phyloP scores from a whole-genome alignment of 2,113 vertebrate genomes.

The Prochilodus magdalenae region DNA sequence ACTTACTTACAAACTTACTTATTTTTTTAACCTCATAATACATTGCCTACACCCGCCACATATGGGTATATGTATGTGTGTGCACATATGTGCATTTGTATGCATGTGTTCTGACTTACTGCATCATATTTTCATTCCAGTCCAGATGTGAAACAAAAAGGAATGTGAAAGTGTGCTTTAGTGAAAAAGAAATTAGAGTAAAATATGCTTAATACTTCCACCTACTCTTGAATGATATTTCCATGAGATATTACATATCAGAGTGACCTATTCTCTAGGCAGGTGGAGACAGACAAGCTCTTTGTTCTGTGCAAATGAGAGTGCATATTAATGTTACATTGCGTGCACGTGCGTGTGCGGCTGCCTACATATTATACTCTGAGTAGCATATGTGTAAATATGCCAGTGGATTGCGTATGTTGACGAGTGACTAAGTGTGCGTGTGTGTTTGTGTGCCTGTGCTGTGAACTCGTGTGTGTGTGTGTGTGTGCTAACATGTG shows the following conservation, averaged over 20 bases:
- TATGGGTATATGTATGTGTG: not conserved
- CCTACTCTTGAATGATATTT: constrained; percentile 53
- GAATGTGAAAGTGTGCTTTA: constrained; percentile 35
- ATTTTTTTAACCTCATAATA: constrained; percentile 29
- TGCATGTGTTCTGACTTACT: constrained; percentile 43
- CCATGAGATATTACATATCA: constrained; percentile 46
- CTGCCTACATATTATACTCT: constrained; percentile 50
- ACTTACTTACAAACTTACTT: constrained; percentile 51
- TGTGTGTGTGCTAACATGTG: not conserved
- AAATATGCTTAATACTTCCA: constrained; percentile 49
- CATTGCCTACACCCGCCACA: too few species aligned
- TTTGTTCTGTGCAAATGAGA: constrained; percentile 52
- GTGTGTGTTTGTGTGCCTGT: constrained; percentile 31
- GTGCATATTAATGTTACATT: constrained; percentile 46
- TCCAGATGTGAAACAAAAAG: constrained; percentile 36
- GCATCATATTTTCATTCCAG: constrained; percentile 41
- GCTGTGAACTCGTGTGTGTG: constrained; percentile 35
- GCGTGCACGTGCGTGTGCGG: constrained; percentile 32
- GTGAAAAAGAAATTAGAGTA: constrained; percentile 45
- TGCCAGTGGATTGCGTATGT: constrained; percentile 47
- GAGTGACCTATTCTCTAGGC: constrained; percentile 44
- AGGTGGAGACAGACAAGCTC: constrained; percentile 39
- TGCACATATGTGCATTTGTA: not conserved
- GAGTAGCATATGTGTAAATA: constrained; percentile 55
- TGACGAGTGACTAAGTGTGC: constrained; percentile 49